Conservation (phyloP, 2,113 vertebrate species). For the Puntigrus tetrazona region DNA sequence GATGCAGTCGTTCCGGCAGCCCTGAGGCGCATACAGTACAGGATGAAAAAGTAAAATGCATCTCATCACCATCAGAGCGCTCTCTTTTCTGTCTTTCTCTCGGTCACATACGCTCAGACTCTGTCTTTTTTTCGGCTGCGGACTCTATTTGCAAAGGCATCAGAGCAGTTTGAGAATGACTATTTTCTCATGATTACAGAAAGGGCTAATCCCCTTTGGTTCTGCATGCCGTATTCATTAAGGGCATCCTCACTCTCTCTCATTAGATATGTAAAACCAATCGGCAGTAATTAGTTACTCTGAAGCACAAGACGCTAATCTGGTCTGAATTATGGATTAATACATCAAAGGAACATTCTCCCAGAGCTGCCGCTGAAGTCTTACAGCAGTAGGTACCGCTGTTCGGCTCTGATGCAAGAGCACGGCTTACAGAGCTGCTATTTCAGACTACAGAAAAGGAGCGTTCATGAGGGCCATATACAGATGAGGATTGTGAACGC, state of each 20-base stretch:
- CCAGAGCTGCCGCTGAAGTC: constrained; percentile 40
- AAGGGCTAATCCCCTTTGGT: constrained; percentile 44
- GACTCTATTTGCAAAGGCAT: constrained; percentile 17
- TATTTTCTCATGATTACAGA: constrained; percentile 48
- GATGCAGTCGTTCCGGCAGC: constrained; percentile 38
- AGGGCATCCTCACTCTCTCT: constrained; percentile 41
- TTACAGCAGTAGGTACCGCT: constrained; percentile 22
- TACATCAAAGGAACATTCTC: constrained; percentile 48
- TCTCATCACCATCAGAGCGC: constrained; percentile 24
- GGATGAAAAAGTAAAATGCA: constrained; percentile 46
- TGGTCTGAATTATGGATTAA: constrained; percentile 52
- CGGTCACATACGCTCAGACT: background rate
- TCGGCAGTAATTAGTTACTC: constrained; percentile 51
- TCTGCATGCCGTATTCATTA: constrained; percentile 29
- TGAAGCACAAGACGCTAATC: constrained; percentile 44
- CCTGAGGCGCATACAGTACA: constrained; percentile 40
- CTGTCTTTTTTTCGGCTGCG: background rate
- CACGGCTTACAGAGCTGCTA: constrained; percentile 8
- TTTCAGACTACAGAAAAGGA: background rate
- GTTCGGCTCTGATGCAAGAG: background rate
- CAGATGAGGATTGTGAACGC: constrained; percentile 15
- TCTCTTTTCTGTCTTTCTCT: constrained; percentile 1
- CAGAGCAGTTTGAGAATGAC: constrained; percentile 29
- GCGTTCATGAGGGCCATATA: background rate
- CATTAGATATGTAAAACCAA: constrained; percentile 54